Evolutionary conservation across 2,113 vertebrate species (phyloP).

Genomic region (Oryzias celebensis): DNA sequence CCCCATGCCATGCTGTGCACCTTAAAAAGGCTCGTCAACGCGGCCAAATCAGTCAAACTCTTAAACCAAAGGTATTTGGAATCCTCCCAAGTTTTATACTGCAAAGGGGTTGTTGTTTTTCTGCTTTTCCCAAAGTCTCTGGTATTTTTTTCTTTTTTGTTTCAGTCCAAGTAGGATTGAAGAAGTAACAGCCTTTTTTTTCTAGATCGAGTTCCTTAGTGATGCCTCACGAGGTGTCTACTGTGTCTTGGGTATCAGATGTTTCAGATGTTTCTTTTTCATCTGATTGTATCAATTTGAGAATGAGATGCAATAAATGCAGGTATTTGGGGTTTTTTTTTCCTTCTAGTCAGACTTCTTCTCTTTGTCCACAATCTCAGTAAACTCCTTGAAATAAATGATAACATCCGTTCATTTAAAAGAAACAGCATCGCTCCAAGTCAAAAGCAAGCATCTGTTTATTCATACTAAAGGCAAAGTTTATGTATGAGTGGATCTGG

Average conservation of each 20-base stretch:
- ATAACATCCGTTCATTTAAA: constrained; percentile 66
- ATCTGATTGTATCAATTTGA: constrained; percentile 10
- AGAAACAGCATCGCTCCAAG: constrained; percentile 31
- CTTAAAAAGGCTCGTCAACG: neutral
- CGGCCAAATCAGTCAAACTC: constrained; percentile 7
- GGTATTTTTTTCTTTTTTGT: constrained; percentile 32
- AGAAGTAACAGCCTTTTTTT: constrained; percentile 1
- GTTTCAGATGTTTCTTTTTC: constrained; percentile 23
- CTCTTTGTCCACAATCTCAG: constrained; percentile 54
- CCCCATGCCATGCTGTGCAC: neutral
- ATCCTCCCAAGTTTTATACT: constrained; percentile 7
- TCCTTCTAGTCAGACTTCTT: constrained; percentile 42
- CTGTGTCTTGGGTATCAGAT: constrained; percentile 5
- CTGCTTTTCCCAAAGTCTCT: constrained; percentile 30
- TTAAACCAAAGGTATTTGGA: constrained; percentile 11
- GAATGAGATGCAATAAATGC: constrained; percentile 34
- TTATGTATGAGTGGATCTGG: no score
- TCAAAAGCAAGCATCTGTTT: constrained; percentile 13
- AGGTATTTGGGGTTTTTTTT: constrained; percentile 34
- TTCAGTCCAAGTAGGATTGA: constrained; percentile 10
- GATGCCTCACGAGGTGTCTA: constrained; percentile 23
- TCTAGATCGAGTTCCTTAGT: constrained; percentile 18
- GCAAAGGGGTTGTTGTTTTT: constrained; percentile 24
- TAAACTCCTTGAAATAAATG: constrained; percentile 66
- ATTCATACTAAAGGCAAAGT: neutral